Percentiles rank a stretch among this genome's conserved stretches.
These are phyloP conservation scores for Lithophane semibrunnea DNA, from an alignment of 2,888 invertebrate species.

Conservation along the genomic window DNA sequence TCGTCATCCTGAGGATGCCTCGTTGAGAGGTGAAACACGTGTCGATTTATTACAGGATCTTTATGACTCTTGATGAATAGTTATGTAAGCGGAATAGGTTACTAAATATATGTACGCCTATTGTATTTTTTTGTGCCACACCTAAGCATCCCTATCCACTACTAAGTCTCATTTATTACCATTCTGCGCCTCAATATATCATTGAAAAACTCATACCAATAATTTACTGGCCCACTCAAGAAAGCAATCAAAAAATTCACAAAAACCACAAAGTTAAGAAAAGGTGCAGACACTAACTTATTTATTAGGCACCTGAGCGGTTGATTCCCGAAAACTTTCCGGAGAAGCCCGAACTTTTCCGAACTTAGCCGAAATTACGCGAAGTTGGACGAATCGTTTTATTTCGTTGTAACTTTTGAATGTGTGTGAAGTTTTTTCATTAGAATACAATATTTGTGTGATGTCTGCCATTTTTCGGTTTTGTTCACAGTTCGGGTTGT, in stretches of 20 bases:
- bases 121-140: slow-evolving; percentile 1
- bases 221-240: slow-evolving; percentile 41
- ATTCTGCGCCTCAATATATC: slow-evolving; percentile 35
- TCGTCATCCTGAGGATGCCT: no score
- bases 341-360: slow-evolving; percentile 49
- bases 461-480: slow-evolving; percentile 28
- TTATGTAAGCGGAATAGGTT: no score
- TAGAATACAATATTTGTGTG: slow-evolving; percentile 51
- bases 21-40: no score
- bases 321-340: slow-evolving; percentile 55
- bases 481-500: slow-evolving; percentile 25
- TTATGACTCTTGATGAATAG: no score
- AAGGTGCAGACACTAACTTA: slow-evolving; percentile 59
- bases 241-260: slow-evolving; percentile 49
- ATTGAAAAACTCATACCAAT: slow-evolving; percentile 35
- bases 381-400: slow-evolving; percentile 55
- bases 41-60: no score
- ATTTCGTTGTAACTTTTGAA: slow-evolving; percentile 52
- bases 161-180: slow-evolving; percentile 10
- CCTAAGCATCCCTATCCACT: neutral
- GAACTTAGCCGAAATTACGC: slow-evolving; percentile 50
- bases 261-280: slow-evolving; percentile 45
- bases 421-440: slow-evolving; percentile 57
- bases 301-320: slow-evolving; percentile 59
- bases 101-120: no score